Base-by-base conservation (phyloP, 2,888 invertebrate species). In the Temnothorax ravouxi region DNA sequence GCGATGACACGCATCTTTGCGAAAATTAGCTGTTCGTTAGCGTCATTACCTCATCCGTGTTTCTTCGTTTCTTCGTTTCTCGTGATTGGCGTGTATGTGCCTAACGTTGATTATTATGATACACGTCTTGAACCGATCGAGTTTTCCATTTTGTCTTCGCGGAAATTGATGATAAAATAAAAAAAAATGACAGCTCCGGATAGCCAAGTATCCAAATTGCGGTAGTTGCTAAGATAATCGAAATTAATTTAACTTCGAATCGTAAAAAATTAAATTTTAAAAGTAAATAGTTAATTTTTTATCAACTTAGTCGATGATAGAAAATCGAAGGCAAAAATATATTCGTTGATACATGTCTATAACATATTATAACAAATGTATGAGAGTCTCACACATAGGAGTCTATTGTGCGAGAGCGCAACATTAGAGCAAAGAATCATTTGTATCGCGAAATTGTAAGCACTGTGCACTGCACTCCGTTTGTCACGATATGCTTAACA, bases 401-500 rank as follows among this genome's bases (percentile, higher is more conserved):
- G 9, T 38, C 3, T 15, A 15, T 61, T 75, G 29, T 34, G 1
- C 11, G 11, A 8, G 62, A 50, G 15, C 15, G 47, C 18, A n/a
- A n/a, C n/a, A 3, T 66, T 41, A 25, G n/a, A 38, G 38, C 25
- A 41, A 44, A 34, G 56, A 15, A 77, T 56, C 21, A 75, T 62
- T 62, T 62, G 54, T 67, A 67, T 69, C 15, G 44, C 56, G 15
- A 15, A 67, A 69, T 79, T 59, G 34, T 69, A 9, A 47, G 47
- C 79, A 44, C 44, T 47, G 56, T 29, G 29, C 29, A 3, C 29
- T 29, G 29, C 29, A 29, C 29, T 29, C 15, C 47, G 21, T 50
- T 80, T 71, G 71, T 80, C 79, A 71, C 79, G 69, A 61, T 59
- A 80, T 59, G 71, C 71, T 80, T 59, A 59, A 59, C 69, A 44